A percentile compares a stretch with the other conserved stretches of the same genome.
These are phyloP conservation scores for Lithophane ornitopus DNA, from an alignment of 2,888 invertebrate genomes.

Conservation along the genomic window DNA sequence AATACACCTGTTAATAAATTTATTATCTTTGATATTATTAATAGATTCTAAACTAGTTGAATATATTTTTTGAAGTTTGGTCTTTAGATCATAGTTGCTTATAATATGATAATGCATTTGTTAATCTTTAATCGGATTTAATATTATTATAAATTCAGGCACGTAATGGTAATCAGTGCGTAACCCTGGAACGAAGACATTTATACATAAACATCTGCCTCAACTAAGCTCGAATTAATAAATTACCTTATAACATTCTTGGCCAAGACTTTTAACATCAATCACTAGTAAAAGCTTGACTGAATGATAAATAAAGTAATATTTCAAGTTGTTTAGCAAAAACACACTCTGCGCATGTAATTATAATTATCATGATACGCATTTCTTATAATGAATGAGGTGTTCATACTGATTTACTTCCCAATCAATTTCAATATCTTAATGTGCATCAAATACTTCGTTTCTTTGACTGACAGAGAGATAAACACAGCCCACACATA, in stretches of 20 bases:
- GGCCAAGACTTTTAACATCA: constrained; percentile 44
- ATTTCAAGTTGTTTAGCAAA: constrained; percentile 40
- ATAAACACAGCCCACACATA: constrained; percentile 39
- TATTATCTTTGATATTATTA: constrained; percentile 33
- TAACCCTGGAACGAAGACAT: constrained; percentile 43
- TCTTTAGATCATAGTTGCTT: constrained; percentile 8
- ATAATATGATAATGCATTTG: background rate
- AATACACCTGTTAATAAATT: constrained; percentile 39
- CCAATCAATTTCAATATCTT: constrained; percentile 49
- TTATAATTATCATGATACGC: constrained; percentile 28
- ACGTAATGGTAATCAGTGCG: constrained; percentile 12
- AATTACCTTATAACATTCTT: constrained; percentile 60
- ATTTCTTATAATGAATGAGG: constrained; percentile 52
- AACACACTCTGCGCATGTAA: constrained; percentile 34
- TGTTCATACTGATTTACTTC: constrained; percentile 45
- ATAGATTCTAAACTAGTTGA: constrained; percentile 15
- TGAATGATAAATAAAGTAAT: constrained; percentile 52
- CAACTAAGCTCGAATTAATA: constrained; percentile 41
- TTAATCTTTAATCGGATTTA: background rate
- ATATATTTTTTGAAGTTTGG: constrained; percentile 35
- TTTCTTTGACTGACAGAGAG: constrained; percentile 37
- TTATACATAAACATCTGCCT: constrained; percentile 32
- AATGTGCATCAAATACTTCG: constrained; percentile 47
- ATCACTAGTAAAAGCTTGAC: constrained; percentile 55
- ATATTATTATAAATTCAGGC: constrained; percentile 12